These are phyloP conservation scores for Drosophila navojoa DNA, from an alignment of 1,140 invertebrate species.

Conservation along the genomic window DNA sequence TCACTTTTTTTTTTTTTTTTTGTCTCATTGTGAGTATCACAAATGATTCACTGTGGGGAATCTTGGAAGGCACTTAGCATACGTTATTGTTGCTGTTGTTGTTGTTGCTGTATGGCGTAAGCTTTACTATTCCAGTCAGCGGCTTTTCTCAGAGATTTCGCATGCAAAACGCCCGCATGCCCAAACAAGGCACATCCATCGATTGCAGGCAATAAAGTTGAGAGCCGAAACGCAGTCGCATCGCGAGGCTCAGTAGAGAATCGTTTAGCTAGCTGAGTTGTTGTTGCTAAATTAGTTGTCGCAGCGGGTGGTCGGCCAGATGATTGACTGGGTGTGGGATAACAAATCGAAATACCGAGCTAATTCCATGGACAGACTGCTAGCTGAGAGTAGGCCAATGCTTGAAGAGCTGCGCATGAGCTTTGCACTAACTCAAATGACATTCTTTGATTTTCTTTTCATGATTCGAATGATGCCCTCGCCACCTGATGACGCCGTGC, in stretches of 20 bases:
- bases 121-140: conserved; percentile 5
- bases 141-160: conserved; percentile 1
- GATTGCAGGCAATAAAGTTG: conserved; percentile 26
- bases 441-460: conserved; percentile 15
- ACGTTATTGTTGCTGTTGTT: too few relatives aligned
- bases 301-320: conserved; percentile 5
- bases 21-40: conserved; percentile 16
- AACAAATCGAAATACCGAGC: neutral
- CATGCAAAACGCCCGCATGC: conserved; percentile 30
- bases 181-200: conserved; percentile 15
- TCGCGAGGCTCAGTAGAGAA: conserved; percentile 22
- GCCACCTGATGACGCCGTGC: conserved; percentile 3
- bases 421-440: neutral
- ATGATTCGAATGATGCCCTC: conserved; percentile 17
- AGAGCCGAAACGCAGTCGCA: neutral
- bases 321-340: neutral
- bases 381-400: conserved; percentile 37
- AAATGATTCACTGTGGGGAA: conserved; percentile 43
- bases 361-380: conserved; percentile 22
- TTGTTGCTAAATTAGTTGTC: neutral
- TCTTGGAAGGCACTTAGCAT: conserved; percentile 20
- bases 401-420: neutral
- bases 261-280: conserved; percentile 23
- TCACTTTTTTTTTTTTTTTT: conserved; percentile 38
- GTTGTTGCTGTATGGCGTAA: neutral